Evolutionary conservation across 2,888 invertebrate species (phyloP).

Genomic region (Phalera bucephala): DNA sequence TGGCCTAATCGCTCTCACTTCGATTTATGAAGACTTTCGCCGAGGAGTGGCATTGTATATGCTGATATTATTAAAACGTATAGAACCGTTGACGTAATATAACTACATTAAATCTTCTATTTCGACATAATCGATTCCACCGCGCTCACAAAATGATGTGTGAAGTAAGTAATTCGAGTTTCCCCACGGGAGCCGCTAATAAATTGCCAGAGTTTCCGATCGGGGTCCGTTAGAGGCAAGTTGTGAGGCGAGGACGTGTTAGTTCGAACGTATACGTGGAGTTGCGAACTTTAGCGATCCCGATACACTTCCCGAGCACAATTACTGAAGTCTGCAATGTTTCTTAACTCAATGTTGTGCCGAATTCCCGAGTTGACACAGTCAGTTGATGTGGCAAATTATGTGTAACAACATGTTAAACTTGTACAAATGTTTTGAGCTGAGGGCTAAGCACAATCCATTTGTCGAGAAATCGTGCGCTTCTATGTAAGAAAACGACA

Average conservation of each 20-base stretch:
- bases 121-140: slow-evolving; percentile 15
- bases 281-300: slow-evolving; percentile 44
- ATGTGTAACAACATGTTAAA: too few relatives aligned
- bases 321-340: slow-evolving; percentile 35
- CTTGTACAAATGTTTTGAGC: too few relatives aligned
- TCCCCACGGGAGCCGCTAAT: slow-evolving; percentile 38
- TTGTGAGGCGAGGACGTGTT: slow-evolving; percentile 41
- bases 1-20: too few relatives aligned
- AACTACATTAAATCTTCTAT: slow-evolving; percentile 3
- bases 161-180: slow-evolving; percentile 44
- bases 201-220: slow-evolving; percentile 59
- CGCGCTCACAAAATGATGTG: slow-evolving; percentile 27
- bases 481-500: too few relatives aligned
- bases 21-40: too few relatives aligned
- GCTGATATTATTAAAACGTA: too few relatives aligned
- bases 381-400: not conserved
- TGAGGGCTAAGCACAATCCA: too few relatives aligned
- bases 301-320: slow-evolving; percentile 40
- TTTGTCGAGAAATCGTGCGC: too few relatives aligned
- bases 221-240: slow-evolving; percentile 38
- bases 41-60: too few relatives aligned
- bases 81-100: too few relatives aligned
- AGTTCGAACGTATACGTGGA: slow-evolving; percentile 36
- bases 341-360: slow-evolving; percentile 17
- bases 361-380: slow-evolving; percentile 10